phyloP scores from a whole-genome alignment of 2,888 invertebrate species.

The Xestoiulus laeticollis region DNA sequence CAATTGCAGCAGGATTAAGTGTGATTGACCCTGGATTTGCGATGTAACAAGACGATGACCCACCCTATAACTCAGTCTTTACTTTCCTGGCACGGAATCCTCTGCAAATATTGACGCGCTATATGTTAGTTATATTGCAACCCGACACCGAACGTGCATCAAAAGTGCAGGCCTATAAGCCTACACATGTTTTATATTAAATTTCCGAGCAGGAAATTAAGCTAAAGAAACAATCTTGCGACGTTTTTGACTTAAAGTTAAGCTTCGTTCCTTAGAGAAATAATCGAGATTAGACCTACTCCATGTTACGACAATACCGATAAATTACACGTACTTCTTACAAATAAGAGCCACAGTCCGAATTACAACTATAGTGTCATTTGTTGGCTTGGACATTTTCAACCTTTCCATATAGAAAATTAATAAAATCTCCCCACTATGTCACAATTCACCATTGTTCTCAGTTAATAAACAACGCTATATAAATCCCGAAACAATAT shows the following conservation, averaged over 20 bases:
- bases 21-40: conserved; percentile 20
- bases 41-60: conserved; percentile 26
- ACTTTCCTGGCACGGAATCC: not conserved
- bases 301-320: not conserved
- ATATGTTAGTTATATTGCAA: not conserved
- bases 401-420: not conserved
- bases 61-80: conserved; percentile 18
- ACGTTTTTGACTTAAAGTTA: not conserved
- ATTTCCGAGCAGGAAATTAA: conserved; percentile 26
- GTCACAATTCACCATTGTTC: not conserved
- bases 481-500: not conserved
- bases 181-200: conserved; percentile 4
- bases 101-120: not conserved
- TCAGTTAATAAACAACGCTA: not conserved
- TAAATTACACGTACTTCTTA: too few relatives aligned
- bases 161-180: not conserved
- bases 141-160: conserved; percentile 11
- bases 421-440: not conserved
- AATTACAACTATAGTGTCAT: not conserved
- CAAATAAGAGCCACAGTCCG: not conserved
- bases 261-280: conserved; percentile 8
- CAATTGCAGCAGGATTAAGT: not conserved
- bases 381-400: not conserved
- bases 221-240: not conserved
- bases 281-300: conserved; percentile 18